Evolutionary conservation across 2,113 vertebrate genomes (phyloP).

Genomic region (Struthio camelus): DNA sequence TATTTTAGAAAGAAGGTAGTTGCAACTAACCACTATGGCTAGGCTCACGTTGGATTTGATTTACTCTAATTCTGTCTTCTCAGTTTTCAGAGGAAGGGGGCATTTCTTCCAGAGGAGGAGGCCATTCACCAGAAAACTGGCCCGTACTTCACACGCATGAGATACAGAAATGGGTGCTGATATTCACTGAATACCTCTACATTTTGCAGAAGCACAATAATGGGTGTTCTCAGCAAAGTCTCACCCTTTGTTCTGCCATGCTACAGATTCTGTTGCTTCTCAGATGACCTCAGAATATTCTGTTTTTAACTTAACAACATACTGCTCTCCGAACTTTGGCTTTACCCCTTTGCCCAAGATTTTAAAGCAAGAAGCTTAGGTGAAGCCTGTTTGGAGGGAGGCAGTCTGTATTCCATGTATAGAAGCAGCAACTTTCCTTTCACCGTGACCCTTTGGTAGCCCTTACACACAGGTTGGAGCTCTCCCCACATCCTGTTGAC

Average conservation of each 20-base stretch:
- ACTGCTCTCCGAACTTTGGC: background rate
- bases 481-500: constrained; percentile 52
- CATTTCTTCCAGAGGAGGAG: background rate
- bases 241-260: background rate
- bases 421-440: background rate
- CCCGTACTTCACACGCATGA: background rate
- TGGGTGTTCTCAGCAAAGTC: background rate
- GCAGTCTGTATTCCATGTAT: background rate
- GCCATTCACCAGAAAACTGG: background rate
- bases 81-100: background rate
- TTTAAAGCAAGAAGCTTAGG: background rate
- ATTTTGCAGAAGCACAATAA: background rate
- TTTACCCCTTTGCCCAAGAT: background rate
- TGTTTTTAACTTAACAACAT: background rate
- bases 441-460: constrained; percentile 19
- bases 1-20: background rate
- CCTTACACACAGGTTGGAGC: background rate
- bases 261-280: background rate
- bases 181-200: background rate
- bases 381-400: background rate
- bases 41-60: background rate
- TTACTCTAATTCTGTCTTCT: background rate
- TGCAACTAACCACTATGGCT: background rate
- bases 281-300: background rate
- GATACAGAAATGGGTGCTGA: background rate